Evolutionary conservation across 2,113 vertebrate species (phyloP).

Genomic region (Abramis brama): DNA sequence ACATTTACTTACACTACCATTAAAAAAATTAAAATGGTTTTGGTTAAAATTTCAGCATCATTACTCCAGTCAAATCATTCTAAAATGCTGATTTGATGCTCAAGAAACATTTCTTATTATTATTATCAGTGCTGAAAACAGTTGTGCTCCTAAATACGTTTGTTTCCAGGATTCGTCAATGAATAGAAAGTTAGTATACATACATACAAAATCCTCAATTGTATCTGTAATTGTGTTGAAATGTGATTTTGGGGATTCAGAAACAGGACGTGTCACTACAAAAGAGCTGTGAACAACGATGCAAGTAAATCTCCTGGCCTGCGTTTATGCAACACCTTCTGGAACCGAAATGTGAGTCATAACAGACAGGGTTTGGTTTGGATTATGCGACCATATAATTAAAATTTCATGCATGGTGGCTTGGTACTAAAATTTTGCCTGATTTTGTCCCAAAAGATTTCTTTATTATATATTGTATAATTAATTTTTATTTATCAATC

Average conservation of each 20-base stretch:
- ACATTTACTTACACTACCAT: background rate
- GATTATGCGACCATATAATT: background rate
- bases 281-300: conserved; percentile 46
- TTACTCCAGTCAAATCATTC: background rate
- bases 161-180: no score
- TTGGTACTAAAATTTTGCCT: background rate
- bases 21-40: background rate
- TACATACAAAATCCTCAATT: background rate
- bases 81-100: background rate
- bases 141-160: background rate
- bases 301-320: conserved; percentile 72
- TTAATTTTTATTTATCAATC: background rate
- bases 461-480: background rate
- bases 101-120: background rate
- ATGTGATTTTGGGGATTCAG: conserved; percentile 68
- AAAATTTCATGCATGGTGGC: background rate
- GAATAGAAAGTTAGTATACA: no score
- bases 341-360: conserved; percentile 85
- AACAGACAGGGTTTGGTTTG: background rate
- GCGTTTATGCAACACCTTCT: conserved; percentile 94
- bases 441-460: background rate
- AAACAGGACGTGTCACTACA: conserved; percentile 79
- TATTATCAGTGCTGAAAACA: background rate
- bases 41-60: background rate
- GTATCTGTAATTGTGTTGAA: background rate